phyloP scores from a whole-genome alignment of 2,888 invertebrate genomes.

The Drosophila austrosaltans region DNA sequence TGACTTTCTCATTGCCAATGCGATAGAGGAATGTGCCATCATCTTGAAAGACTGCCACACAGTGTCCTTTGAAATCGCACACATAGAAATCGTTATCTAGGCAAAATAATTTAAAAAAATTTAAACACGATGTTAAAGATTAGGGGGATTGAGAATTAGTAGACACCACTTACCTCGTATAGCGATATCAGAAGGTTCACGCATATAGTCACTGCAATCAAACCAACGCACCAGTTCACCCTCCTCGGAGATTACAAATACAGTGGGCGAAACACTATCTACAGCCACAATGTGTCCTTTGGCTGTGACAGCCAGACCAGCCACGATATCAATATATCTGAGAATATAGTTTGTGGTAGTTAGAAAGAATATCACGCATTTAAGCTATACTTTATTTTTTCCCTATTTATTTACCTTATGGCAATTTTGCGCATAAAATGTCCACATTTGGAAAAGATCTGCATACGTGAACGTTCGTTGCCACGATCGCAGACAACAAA shows the following conservation, averaged over 20 bases:
- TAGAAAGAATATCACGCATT: too few species aligned
- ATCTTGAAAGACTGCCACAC: constrained; percentile 97
- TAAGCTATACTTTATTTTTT: too few species aligned
- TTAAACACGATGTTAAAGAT: background rate
- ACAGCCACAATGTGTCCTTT: constrained; percentile 98
- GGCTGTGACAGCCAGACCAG: constrained; percentile 95
- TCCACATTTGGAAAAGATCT: constrained; percentile 97
- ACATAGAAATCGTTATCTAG: constrained; percentile 96
- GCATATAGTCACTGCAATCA: constrained; percentile 98
- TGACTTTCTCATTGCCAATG: constrained; percentile 97
- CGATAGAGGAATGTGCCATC: constrained; percentile 95
- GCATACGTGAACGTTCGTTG: constrained; percentile 98
- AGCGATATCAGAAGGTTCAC: constrained; percentile 98
- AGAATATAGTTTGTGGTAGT: background rate
- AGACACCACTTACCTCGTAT: constrained; percentile 88
- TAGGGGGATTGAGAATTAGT: too few species aligned
- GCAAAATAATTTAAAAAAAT: background rate
- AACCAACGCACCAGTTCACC: constrained; percentile 98
- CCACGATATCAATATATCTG: constrained; percentile 94
- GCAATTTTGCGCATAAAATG: constrained; percentile 98
- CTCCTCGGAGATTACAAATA: constrained; percentile 95
- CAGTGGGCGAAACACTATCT: constrained; percentile 98
- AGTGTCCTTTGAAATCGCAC: constrained; percentile 99
- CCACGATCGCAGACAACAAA: constrained; percentile 99
- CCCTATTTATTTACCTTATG: constrained; percentile 83